A percentile compares a stretch with the other conserved stretches of the same genome.
phyloP scores from a whole-genome alignment of 2,113 vertebrate species.

The Sigmodon hispidus region DNA sequence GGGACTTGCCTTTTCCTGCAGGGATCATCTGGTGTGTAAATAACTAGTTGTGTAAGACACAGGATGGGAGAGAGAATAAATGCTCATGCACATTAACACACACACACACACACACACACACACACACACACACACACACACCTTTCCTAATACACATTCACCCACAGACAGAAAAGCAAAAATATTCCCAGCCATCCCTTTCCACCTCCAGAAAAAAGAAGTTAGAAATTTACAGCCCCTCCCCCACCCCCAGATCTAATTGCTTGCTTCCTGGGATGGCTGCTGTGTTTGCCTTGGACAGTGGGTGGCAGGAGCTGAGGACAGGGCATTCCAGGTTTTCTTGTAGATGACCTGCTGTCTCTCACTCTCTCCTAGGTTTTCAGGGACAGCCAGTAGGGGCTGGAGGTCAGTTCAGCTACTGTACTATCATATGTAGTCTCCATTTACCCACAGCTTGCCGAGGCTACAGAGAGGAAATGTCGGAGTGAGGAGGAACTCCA shows the following conservation, averaged over 20 bases:
- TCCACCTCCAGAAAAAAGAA: conserved; percentile 36
- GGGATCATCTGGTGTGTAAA: conserved; percentile 73
- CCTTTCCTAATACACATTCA: conserved; percentile 21
- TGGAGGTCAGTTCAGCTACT: neutral
- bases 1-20: conserved; percentile 75
- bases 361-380: neutral
- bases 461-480: neutral
- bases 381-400: neutral
- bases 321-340: neutral
- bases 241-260: conserved; percentile 24
- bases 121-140: neutral
- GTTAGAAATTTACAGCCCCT: conserved; percentile 21
- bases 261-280: conserved; percentile 29
- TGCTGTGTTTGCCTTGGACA: neutral
- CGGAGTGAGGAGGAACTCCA: neutral
- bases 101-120: conserved; percentile 1
- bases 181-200: conserved; percentile 2
- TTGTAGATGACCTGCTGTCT: neutral
- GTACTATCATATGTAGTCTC: neutral
- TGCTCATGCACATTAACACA: neutral
- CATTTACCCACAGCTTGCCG: neutral
- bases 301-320: neutral
- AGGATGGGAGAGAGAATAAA: neutral
- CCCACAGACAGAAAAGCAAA: conserved; percentile 23
- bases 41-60: conserved; percentile 54